These are phyloP conservation scores for Arenaria interpres DNA, from an alignment of 2,113 vertebrate species.

Conservation along the genomic window DNA sequence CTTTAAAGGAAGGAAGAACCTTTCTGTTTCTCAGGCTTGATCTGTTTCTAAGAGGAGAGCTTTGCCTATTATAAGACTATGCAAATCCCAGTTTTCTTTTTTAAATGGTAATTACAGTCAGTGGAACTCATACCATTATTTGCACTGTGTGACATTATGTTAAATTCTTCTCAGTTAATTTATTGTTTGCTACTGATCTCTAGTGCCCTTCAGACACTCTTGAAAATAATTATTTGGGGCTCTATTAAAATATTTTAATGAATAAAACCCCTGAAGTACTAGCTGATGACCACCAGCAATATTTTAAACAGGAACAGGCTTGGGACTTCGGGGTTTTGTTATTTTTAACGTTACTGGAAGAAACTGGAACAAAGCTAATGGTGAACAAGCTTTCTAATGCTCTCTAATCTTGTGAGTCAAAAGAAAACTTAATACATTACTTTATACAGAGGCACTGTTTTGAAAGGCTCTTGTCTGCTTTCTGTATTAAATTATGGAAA, in stretches of 20 bases:
- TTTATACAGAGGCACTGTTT: background rate
- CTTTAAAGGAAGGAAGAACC: background rate
- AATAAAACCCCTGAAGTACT: constrained; percentile 17
- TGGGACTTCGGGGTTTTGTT: background rate
- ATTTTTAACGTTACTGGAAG: constrained; percentile 19
- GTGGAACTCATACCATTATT: constrained; percentile 36
- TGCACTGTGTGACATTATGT: constrained; percentile 7
- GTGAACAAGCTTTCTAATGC: background rate
- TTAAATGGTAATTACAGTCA: constrained; percentile 36
- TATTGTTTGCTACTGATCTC: constrained; percentile 57
- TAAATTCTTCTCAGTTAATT: constrained; percentile 48
- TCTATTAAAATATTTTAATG: constrained; percentile 64
- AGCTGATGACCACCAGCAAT: constrained; percentile 32
- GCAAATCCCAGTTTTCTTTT: constrained; percentile 4
- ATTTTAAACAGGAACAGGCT: background rate
- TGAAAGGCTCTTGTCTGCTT: background rate
- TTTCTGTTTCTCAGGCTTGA: background rate
- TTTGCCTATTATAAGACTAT: background rate
- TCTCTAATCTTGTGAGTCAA: constrained; percentile 3
- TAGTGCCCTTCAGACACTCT: constrained; percentile 40
- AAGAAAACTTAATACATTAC: background rate
- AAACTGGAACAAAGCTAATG: background rate
- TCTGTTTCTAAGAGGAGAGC: background rate
- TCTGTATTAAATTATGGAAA: background rate
- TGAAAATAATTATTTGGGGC: constrained; percentile 54